Base-by-base conservation (phyloP, 37 sponge, comb jelly and placozoan species). In the Eunapius fragilis region DNA sequence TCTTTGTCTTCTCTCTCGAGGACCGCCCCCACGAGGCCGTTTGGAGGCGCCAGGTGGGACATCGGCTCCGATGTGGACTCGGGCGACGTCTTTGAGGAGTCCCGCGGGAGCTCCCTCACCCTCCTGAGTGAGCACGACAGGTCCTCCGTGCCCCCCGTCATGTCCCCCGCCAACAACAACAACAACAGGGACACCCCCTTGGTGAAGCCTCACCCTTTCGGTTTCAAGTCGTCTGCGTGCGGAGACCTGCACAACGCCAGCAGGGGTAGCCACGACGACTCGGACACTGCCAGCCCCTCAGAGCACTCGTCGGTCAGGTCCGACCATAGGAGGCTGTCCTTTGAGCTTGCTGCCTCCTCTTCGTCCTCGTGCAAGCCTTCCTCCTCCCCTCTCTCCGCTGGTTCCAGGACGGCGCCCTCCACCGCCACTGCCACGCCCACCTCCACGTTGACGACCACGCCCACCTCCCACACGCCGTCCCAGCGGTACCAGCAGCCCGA, bases 141-240 rank as follows among this genome's bases (percentile, higher is more conserved):
- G 26, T 35, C 25, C 31, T 86, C 80, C 25, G 69, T 74, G 11
- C 36, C 36, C 74, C 24, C 37, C 30, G 58, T n/a, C 2, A 76
- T 24, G 25, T 32, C 30, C 26, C 31, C 74, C 13, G 30, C 74
- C 5, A 1, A 0, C 36, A 36, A 48, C 2, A 14, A 24, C 3
- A 73, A 36, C 49, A 58, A 48, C n/a, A 26, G 30, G 17, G 81
- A 68, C 70, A 74, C 67, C 27, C 89, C 89, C 24, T 45, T 88
- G 11, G 50, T 89, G 14, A 80, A 68, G 36, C 78, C 90, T 41
- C 91, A 90, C 83, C 91, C 91, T 49, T 90, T 86, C 49, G 47
- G 86, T 36, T 75, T 90, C 58, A 70, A 69, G 25, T 37, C 77
- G 3, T 37, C 71, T 30, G 37, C 36, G 4, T 36, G 45, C 41